phyloP scores from a whole-genome alignment of 2,888 invertebrate species.

The Ornithoptera priamus region DNA sequence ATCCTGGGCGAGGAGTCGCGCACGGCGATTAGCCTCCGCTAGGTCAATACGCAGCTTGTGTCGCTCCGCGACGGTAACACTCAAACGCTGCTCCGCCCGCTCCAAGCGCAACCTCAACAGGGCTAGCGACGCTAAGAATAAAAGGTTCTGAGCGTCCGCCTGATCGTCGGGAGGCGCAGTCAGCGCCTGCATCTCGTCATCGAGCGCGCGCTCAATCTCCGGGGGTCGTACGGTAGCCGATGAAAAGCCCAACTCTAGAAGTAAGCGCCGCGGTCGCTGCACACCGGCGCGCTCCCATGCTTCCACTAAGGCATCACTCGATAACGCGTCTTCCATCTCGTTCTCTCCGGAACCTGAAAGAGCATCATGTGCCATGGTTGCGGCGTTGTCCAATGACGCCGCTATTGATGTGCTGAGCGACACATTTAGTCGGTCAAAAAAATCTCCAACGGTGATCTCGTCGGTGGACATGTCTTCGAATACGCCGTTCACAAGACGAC shows the following conservation, averaged over 20 bases:
- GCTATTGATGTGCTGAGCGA: slow-evolving; percentile 58
- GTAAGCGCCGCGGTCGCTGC: slow-evolving; percentile 81
- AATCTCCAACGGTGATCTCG: slow-evolving; percentile 70
- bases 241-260: slow-evolving; percentile 85
- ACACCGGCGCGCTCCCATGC: slow-evolving; percentile 87
- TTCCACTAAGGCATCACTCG: slow-evolving; percentile 81
- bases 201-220: slow-evolving; percentile 84
- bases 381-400: slow-evolving; percentile 39
- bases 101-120: slow-evolving; percentile 85
- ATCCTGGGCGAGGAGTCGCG: slow-evolving; percentile 90
- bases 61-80: slow-evolving; percentile 85
- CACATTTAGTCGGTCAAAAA: slow-evolving; percentile 64
- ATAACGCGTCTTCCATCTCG: slow-evolving; percentile 39
- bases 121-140: slow-evolving; percentile 83
- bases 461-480: slow-evolving; percentile 51
- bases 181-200: slow-evolving; percentile 79
- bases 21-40: slow-evolving; percentile 89
- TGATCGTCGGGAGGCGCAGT: slow-evolving; percentile 34
- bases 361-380: slow-evolving; percentile 25
- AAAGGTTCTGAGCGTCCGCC: slow-evolving; percentile 46
- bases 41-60: slow-evolving; percentile 90
- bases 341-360: slow-evolving; percentile 38
- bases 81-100: slow-evolving; percentile 85
- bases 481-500: slow-evolving; percentile 55
- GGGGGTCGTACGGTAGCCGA: slow-evolving; percentile 78